These are phyloP conservation scores for Nicator chloris DNA, from an alignment of 2,113 vertebrate species.

Conservation along the genomic window DNA sequence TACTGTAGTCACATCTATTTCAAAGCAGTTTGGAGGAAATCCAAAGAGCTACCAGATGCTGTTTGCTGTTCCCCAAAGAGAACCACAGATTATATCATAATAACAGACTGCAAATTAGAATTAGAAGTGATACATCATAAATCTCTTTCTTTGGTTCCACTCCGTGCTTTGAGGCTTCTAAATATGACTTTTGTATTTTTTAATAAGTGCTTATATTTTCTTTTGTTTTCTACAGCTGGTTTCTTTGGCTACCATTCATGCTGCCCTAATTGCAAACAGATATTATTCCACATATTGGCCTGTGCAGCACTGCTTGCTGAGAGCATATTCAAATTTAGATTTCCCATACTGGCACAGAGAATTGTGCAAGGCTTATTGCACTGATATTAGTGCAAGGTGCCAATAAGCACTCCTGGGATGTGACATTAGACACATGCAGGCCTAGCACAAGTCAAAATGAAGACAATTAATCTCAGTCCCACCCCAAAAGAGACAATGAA, in stretches of 20 bases:
- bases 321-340: neutral
- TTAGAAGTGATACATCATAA: neutral
- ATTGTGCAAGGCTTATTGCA: neutral
- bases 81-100: conserved; percentile 28
- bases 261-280: neutral
- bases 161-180: neutral
- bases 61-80: conserved; percentile 21
- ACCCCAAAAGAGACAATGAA: neutral
- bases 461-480: neutral
- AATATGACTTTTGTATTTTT: neutral
- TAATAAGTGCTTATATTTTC: neutral
- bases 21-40: conserved; percentile 34
- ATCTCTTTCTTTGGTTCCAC: neutral
- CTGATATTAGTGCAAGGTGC: neutral
- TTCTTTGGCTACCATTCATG: neutral
- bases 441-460: neutral
- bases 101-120: conserved; percentile 33
- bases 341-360: neutral
- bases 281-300: neutral
- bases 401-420: neutral
- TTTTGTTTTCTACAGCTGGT: neutral
- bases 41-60: conserved; percentile 52
- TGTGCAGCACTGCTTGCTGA: neutral
- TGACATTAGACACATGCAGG: neutral
- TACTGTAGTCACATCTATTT: neutral